Percentiles rank a stretch among this genome's conserved stretches.
Conservation (phyloP, 1,140 invertebrate genomes). For the Drosophila elegans region DNA sequence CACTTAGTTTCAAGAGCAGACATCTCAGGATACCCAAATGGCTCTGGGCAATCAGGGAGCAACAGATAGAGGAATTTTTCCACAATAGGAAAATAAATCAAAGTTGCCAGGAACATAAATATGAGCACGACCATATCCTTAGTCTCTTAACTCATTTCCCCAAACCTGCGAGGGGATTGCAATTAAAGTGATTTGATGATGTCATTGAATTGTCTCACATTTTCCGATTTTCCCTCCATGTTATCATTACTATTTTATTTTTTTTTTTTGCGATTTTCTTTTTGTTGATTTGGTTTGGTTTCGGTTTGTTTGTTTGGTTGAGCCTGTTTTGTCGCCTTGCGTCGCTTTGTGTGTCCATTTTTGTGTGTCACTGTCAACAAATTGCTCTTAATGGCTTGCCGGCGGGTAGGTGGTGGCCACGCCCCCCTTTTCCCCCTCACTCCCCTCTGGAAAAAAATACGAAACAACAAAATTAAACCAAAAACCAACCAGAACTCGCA, state of each 20-base stretch:
- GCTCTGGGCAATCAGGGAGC: slow-evolving; percentile 5
- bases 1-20: slow-evolving; percentile 10
- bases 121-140: background rate
- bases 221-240: slow-evolving; percentile 32
- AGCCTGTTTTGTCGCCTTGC: slow-evolving; percentile 47
- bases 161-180: background rate
- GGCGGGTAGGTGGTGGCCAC: slow-evolving; percentile 59
- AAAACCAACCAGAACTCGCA: slow-evolving; percentile 16
- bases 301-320: slow-evolving; percentile 30
- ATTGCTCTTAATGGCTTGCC: slow-evolving; percentile 75
- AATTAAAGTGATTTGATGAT: slow-evolving; percentile 47
- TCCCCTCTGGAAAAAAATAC: background rate
- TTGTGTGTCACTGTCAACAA: slow-evolving; percentile 83
- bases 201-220: slow-evolving; percentile 39
- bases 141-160: background rate
- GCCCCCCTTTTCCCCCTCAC: background rate
- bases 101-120: slow-evolving; percentile 10
- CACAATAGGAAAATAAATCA: slow-evolving; percentile 5
- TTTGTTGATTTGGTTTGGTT: background rate
- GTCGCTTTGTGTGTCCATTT: slow-evolving; percentile 72
- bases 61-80: background rate
- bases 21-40: slow-evolving; percentile 11
- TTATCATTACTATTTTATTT: slow-evolving; percentile 29
- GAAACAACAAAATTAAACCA: background rate
- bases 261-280: slow-evolving; percentile 7